Evolutionary conservation across 1,140 invertebrate genomes (phyloP).

Genomic region (Drosophila navojoa): DNA sequence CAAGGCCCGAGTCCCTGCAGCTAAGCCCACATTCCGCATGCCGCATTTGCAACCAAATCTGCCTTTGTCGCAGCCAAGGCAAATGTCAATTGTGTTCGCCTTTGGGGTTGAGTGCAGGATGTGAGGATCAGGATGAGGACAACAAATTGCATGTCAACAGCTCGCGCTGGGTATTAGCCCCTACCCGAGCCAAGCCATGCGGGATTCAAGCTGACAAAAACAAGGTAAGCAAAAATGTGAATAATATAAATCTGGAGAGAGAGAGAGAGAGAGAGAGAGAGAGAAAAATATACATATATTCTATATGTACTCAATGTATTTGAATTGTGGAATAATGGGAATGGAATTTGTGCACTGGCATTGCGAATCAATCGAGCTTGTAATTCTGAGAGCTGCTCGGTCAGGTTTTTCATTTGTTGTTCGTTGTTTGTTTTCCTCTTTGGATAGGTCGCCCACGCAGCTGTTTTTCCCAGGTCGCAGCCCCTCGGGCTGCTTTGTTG

Average conservation of each 20-base stretch:
- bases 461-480: conserved; percentile 29
- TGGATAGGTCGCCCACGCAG: conserved; percentile 39
- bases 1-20: conserved; percentile 57
- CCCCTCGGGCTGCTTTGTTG: neutral
- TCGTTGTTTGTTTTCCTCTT: neutral
- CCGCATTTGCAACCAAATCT: conserved; percentile 40
- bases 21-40: conserved; percentile 52
- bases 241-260: conserved; percentile 4
- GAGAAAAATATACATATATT: neutral
- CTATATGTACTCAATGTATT: conserved; percentile 31
- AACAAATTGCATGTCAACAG: conserved; percentile 81
- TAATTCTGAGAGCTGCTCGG: conserved; percentile 50
- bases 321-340: conserved; percentile 54
- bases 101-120: conserved; percentile 40
- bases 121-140: conserved; percentile 43
- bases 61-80: conserved; percentile 65
- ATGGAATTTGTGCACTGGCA: conserved; percentile 20
- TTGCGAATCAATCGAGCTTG: conserved; percentile 78
- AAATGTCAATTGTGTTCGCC: conserved; percentile 72
- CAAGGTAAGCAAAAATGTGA: conserved; percentile 22
- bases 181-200: conserved; percentile 27
- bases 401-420: conserved; percentile 6
- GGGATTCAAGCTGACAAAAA: conserved; percentile 70
- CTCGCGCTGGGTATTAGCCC: conserved; percentile 65
- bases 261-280: too few relatives aligned